Evolutionary conservation across 2,113 vertebrate genomes (phyloP), one percentile per base, ranked within the genome.

Genomic region (Melanostigma gelatinosum): DNA sequence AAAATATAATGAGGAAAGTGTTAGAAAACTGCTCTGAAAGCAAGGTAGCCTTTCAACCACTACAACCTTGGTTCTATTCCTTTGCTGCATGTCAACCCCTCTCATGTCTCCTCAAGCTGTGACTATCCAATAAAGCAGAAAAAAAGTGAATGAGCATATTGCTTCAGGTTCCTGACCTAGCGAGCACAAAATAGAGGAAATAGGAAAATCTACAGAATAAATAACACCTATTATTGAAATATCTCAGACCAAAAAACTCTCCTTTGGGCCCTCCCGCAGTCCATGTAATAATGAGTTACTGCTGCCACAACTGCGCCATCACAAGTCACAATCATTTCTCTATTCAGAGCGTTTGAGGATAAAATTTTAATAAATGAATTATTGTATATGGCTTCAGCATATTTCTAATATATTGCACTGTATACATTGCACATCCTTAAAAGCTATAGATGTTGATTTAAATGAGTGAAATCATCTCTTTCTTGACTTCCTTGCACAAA

Each of bases 81-180:
- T 55, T 24, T 24, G 52, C 52, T n/a, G 52, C 54, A 55, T 24
- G 54, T 27, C 57, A 8, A 6, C 6, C 10, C 13, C 24, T 32
- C 27, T 58, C 6, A 1, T 58, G 27, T 12, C 13, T 58, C 13
- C 13, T 32, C 10, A 57, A 57, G 54, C n/a, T 27, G 12, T 13
- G 11, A 13, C 54, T 57, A 57, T 57, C 12, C 24, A 57, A 32
- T 58, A 58, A 55, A 55, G 54, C 52, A 54, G 8, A 54, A 55
- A 55, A n/a, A 55, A 54, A 55, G 3, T 12, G 2, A 27, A 15
- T 65, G 5, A 72, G 75, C 22, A 24, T 27, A 67, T 75, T 78
- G 69, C 42, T 64, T 80, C 50, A 61, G 42, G 3, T 72, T 55
- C 60, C 40, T 73, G 55, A 83, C 73, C 69, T 8, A 63, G 44